Evolutionary conservation across 2,888 invertebrate genomes (phyloP).

Genomic region (Dryomyza anilis): DNA sequence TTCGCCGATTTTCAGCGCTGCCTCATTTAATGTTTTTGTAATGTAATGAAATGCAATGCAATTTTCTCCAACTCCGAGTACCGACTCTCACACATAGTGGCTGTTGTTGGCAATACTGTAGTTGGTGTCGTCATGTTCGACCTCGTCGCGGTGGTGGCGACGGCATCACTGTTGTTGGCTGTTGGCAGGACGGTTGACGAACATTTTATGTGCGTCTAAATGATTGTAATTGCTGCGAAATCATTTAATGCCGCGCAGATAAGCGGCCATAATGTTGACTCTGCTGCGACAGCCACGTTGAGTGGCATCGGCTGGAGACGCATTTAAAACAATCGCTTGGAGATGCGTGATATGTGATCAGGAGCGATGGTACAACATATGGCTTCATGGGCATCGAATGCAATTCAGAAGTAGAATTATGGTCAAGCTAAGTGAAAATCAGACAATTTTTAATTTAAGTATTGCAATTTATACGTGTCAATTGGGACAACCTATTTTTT

Average conservation of each 20-base stretch:
- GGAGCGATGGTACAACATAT: background rate
- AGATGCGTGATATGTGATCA: background rate
- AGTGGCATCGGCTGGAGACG: constrained; percentile 14
- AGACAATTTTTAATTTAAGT: no score
- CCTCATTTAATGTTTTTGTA: constrained; percentile 6
- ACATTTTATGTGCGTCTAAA: constrained; percentile 51
- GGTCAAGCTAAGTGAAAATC: no score
- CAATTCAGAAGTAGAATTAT: no score
- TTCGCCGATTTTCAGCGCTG: constrained; percentile 15
- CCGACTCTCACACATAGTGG: background rate
- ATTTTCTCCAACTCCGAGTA: background rate
- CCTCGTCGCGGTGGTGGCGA: constrained; percentile 1
- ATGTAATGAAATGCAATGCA: background rate
- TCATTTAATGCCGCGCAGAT: constrained; percentile 23
- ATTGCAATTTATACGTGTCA: no score
- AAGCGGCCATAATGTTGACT: constrained; percentile 5
- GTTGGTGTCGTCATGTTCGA: constrained; percentile 7
- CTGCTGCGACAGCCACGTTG: background rate
- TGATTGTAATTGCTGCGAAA: constrained; percentile 48
- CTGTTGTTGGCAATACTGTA: constrained; percentile 4
- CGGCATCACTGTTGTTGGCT: constrained; percentile 33
- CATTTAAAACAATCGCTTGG: constrained; percentile 20
- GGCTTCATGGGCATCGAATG: no score
- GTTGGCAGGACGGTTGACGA: no score
- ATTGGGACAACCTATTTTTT: no score